Evolutionary conservation across 1,140 invertebrate species (phyloP).

Genomic region (Cherax quadricarinatus): DNA sequence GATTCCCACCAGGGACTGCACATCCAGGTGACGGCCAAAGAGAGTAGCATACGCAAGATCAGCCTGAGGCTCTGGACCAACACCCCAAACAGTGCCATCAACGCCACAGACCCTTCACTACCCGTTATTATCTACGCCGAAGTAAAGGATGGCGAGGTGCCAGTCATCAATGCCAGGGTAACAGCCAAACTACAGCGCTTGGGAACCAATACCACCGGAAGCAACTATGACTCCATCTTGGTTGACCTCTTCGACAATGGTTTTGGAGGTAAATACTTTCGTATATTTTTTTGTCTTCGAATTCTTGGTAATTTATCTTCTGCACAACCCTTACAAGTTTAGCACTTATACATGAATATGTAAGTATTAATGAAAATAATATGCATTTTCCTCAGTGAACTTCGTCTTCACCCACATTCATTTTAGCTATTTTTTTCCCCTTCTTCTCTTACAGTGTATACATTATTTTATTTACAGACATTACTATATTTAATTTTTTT

Average conservation of each 20-base stretch:
- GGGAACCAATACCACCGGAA: conserved; percentile 62
- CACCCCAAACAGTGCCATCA: conserved; percentile 51
- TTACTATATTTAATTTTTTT: too few relatives aligned
- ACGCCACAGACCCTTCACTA: conserved; percentile 64
- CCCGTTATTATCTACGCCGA: conserved; percentile 75
- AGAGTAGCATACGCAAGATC: conserved; percentile 66
- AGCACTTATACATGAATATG: too few relatives aligned
- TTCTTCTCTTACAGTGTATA: too few relatives aligned
- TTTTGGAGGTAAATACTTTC: conserved; percentile 75
- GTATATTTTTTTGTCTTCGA: background rate
- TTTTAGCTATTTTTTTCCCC: too few relatives aligned
- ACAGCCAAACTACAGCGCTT: conserved; percentile 75
- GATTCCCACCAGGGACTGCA: conserved; percentile 73
- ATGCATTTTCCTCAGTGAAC: too few relatives aligned
- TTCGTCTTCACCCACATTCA: too few relatives aligned
- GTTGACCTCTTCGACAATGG: conserved; percentile 73
- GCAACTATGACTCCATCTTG: conserved; percentile 65
- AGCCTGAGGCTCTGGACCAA: conserved; percentile 71
- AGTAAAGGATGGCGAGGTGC: conserved; percentile 74
- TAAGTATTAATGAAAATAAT: too few relatives aligned
- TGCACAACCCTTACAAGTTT: too few relatives aligned
- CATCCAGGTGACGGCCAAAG: conserved; percentile 68
- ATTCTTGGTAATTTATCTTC: too few relatives aligned
- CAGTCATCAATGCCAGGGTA: conserved; percentile 75
- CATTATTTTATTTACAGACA: too few relatives aligned